Evolutionary conservation across 2,888 invertebrate genomes (phyloP).

Genomic region (Cyaniris semiargus): DNA sequence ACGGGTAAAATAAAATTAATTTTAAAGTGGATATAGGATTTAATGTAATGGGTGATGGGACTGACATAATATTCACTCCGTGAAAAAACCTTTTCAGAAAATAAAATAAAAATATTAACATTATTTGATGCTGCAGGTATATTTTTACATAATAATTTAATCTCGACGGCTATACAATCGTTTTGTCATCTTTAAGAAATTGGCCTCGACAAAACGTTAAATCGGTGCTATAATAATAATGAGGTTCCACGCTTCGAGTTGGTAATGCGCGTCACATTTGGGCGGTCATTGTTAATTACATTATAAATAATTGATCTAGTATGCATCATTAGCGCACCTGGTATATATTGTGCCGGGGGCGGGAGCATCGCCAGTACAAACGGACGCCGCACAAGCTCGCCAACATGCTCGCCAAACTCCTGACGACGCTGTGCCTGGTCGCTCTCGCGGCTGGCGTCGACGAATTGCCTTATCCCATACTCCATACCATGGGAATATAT

Average conservation of each 20-base stretch:
- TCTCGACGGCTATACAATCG: too few species aligned
- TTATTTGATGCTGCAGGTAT: too few species aligned
- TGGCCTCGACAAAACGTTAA: too few species aligned
- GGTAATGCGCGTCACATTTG: neutral
- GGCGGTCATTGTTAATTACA: neutral
- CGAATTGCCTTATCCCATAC: neutral
- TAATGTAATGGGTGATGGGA: too few species aligned
- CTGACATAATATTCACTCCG: too few species aligned
- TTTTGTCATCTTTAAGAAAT: too few species aligned
- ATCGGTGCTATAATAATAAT: too few species aligned
- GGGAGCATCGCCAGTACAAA: neutral
- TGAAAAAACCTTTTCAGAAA: too few species aligned
- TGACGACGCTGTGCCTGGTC: neutral
- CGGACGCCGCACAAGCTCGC: neutral
- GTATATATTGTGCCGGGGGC: neutral
- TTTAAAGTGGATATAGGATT: too few species aligned
- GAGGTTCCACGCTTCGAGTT: neutral
- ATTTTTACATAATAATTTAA: too few species aligned
- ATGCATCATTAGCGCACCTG: neutral
- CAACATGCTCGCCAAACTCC: constrained; percentile 27
- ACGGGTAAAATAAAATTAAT: too few species aligned
- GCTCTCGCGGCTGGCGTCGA: neutral
- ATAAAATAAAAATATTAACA: too few species aligned
- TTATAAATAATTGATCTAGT: neutral
- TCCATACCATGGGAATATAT: neutral